Base-by-base conservation (phyloP, 1,140 invertebrate species). In the Goniozus legneri region DNA sequence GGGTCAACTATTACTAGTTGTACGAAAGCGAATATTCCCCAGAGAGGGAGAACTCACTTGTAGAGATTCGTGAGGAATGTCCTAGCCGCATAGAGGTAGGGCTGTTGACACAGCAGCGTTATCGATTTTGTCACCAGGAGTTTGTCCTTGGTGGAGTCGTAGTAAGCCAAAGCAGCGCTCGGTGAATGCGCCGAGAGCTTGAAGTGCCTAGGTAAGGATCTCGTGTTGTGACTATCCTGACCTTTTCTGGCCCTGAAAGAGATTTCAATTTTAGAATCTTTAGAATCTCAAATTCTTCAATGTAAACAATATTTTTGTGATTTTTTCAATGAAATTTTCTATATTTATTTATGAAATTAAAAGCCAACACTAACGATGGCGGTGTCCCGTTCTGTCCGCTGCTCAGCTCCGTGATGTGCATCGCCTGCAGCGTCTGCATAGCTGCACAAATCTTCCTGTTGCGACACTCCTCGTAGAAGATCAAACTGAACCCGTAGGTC, bases 81-180 rank as follows among this genome's bases (percentile, higher is more conserved):
- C 65, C 87, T 83, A 36, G 89, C 84, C 46, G 91, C 87, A 64
- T 86, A 82, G 22, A 97, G 87, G 78, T 92, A 93, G 22, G 95
- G 90, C 52, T 92, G 82, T 69, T 92, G 91, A 67, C 89, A 91
- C 47, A 98, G 87, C 22, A 98, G 80, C 46, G 87, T 87, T 69
- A 98, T 93, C 77, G 89, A 92, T 82, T 98, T 98, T 54, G 91
- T 91, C 58, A 96, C 95, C 79, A 88, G 92, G 50, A 98, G 79
- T 75, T 88, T 89, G 77, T 97, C 94, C 79, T 92, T 92, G 68
- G 85, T 84, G 58, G 90, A 87, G 77, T 97, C 93, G 75, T 96
- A 98, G 62, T 92, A 94, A 60, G 83, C 89, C 62, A 87, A 80
- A 48, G 86, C 86, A 22, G 86, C 84, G 47, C 82, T 82, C 30